Percentiles rank a stretch among this genome's conserved stretches.
Evolutionary conservation across 2,888 invertebrate genomes (phyloP).

Genomic region (Pteria penguin): DNA sequence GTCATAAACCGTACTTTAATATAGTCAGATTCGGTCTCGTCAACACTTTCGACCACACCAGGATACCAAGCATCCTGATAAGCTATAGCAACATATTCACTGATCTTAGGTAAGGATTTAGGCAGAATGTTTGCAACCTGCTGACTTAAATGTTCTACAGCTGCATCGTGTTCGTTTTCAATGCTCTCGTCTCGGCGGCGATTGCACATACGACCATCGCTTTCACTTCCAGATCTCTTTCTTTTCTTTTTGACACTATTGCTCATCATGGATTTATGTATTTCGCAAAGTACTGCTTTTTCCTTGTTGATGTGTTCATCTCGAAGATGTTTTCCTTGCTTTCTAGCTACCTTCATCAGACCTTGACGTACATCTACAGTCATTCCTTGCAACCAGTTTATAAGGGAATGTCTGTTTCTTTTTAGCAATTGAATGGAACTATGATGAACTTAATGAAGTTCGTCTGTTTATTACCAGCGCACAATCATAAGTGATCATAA

Average conservation of each 20-base stretch:
- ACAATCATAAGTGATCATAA: no score
- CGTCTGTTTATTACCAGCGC: no score
- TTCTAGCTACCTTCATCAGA: conserved; percentile 32
- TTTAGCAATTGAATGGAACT: conserved; percentile 51
- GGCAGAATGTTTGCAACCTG: no score
- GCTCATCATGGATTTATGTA: conserved; percentile 17
- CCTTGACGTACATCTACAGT: background rate
- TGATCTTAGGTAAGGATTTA: no score
- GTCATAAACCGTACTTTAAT: conserved; percentile 7
- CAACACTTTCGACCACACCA: conserved; percentile 1
- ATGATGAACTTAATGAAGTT: no score
- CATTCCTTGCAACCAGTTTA: conserved; percentile 46
- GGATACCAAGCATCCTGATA: conserved; percentile 32
- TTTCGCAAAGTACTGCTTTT: conserved; percentile 25
- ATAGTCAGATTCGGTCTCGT: background rate
- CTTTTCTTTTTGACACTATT: conserved; percentile 8
- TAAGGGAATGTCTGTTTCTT: conserved; percentile 38
- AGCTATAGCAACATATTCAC: conserved; percentile 24
- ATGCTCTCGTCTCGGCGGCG: no score
- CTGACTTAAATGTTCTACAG: no score
- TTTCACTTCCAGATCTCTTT: no score
- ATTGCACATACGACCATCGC: no score
- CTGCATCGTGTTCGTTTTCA: no score
- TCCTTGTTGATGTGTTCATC: conserved; percentile 23
- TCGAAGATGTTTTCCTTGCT: conserved; percentile 31